Conservation (phyloP, 2,888 invertebrate species). For the Amaurobius ferox region DNA sequence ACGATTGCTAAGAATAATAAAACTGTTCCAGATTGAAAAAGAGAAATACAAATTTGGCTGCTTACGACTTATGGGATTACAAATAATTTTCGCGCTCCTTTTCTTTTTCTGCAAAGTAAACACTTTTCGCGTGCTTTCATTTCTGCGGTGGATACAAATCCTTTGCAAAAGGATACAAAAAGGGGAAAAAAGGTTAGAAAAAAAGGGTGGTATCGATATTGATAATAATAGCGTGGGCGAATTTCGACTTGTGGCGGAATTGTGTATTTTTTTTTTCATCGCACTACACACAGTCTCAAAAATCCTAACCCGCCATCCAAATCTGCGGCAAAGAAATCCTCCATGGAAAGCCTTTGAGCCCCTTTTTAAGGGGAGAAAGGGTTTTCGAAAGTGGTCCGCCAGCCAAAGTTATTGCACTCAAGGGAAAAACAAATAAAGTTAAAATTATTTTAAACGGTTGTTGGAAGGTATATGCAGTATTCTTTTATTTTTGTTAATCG, state of each 20-base stretch:
- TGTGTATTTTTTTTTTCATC: conserved; percentile 65
- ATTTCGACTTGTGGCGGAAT: conserved; percentile 23
- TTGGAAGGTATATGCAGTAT: too few relatives aligned
- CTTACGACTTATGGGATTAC: conserved; percentile 55
- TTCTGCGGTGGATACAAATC: conserved; percentile 58
- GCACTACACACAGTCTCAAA: too few relatives aligned
- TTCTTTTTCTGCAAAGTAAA: conserved; percentile 57
- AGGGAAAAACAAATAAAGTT: background rate
- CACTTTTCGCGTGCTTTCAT: conserved; percentile 54
- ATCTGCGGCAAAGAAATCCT: conserved; percentile 38
- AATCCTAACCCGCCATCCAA: conserved; percentile 43
- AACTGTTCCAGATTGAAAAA: background rate
- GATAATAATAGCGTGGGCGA: conserved; percentile 56
- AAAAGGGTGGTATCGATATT: conserved; percentile 35
- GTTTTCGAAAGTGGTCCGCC: conserved; percentile 12
- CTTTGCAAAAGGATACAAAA: background rate
- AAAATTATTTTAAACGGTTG: background rate
- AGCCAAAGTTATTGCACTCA: background rate
- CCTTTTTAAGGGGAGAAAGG: conserved; percentile 38
- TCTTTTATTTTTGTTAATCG: too few relatives aligned
- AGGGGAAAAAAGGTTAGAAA: background rate
- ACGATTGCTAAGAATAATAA: conserved; percentile 49
- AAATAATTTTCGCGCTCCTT: conserved; percentile 59
- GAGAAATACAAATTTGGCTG: background rate
- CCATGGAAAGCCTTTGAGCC: conserved; percentile 56